phyloP scores from a whole-genome alignment of 1,140 invertebrate genomes.

The Ips nitidus region DNA sequence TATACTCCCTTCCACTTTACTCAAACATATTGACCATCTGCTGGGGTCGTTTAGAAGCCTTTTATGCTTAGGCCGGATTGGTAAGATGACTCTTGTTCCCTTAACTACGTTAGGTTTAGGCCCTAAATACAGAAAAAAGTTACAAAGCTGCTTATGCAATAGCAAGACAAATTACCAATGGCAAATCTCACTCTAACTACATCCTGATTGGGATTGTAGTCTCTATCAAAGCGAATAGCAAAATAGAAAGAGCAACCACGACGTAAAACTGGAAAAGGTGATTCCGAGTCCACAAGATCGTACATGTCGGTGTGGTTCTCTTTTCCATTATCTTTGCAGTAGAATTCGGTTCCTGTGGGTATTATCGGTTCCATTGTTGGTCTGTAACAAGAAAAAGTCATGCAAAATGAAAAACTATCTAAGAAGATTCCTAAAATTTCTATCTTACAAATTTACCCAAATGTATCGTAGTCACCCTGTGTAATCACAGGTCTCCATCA shows the following conservation, averaged over 20 bases:
- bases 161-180: slow-evolving; percentile 52
- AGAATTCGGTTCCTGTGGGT: slow-evolving; percentile 64
- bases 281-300: slow-evolving; percentile 57
- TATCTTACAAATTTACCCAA: too few relatives aligned
- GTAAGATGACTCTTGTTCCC: slow-evolving; percentile 63
- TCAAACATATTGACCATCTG: slow-evolving; percentile 63
- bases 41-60: slow-evolving; percentile 58
- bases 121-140: slow-evolving; percentile 51
- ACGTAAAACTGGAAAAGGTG: slow-evolving; percentile 53
- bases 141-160: not conserved
- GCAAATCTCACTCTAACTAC: slow-evolving; percentile 55
- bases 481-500: too few relatives aligned
- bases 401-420: slow-evolving; percentile 1
- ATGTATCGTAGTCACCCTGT: too few relatives aligned
- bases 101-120: slow-evolving; percentile 65
- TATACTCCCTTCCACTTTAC: slow-evolving; percentile 61
- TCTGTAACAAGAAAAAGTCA: slow-evolving; percentile 9
- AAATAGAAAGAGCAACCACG: slow-evolving; percentile 58
- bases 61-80: slow-evolving; percentile 55
- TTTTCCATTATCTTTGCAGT: slow-evolving; percentile 64
- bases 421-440: not conserved
- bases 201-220: slow-evolving; percentile 54
- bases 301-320: slow-evolving; percentile 68
- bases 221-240: slow-evolving; percentile 54
- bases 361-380: slow-evolving; percentile 56